Base-by-base conservation (phyloP, 92 coral and sea anemone genomes). In the Heliopora coerulea region DNA sequence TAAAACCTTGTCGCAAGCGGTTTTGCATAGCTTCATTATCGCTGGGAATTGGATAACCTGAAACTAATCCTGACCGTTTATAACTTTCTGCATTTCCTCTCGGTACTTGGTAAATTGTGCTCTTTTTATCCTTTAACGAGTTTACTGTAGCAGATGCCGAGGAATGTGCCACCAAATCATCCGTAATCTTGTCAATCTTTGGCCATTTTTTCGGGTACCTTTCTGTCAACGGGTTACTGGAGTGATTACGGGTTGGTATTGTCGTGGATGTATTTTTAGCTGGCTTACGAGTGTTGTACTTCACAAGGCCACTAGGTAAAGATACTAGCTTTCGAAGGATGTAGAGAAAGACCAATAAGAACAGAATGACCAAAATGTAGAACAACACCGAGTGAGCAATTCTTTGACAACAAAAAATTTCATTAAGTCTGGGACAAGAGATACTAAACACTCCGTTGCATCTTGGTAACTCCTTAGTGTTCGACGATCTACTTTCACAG, bases 321-420 rank as follows among this genome's bases (percentile, higher is more conserved):
- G 77, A 70, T 24, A 95, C 99, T 29, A 95, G 88, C 80, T 95
- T 95, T 87, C 99, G 89, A 67, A 95, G 81, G 35, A 88, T 83
- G 28, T 95, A 95, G 1, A 95, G 72, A 59, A 95, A 86, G 11
- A 89, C 88, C 65, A 86, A 63, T 17, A 95, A 82, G 64, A 95
- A 81, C 40, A 95, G 32, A 18, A 88, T 58, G 68, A 95, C 84
- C 3, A 90, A 68, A 20, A 92, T 96, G 41, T 95, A 95, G 67
- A 95, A 88, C 11, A 96, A 90, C 59, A 95, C 88, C 6, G 99
- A 95, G 39, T 90, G 91, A 66, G 89, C 89, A 3, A 92, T 96
- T 59, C 87, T 91, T 37, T 95, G 88, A 74, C 99, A 95, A 54
- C 87, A 83, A 59, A 95, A 79, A 20, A 95, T 78, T 57, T 88